Evolutionary conservation across 2,888 invertebrate genomes (phyloP).

Genomic region (Synanthedon myopaeformis): DNA sequence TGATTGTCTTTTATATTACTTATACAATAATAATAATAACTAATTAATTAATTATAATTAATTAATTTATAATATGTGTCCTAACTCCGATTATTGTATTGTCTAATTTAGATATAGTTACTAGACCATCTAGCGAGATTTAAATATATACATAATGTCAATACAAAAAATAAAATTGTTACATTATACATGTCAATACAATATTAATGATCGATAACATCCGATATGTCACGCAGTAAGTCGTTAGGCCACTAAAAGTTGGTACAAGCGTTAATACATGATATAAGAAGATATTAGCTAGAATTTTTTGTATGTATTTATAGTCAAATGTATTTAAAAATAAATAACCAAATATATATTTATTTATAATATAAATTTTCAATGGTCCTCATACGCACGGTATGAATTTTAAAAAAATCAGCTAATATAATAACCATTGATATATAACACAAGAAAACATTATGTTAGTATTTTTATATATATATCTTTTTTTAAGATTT

Average conservation of each 20-base stretch:
- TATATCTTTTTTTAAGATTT: too few relatives aligned
- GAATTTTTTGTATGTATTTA: too few relatives aligned
- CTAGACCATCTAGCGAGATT: slow-evolving; percentile 37
- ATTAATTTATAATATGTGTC: not conserved
- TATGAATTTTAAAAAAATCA: too few relatives aligned
- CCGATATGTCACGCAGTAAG: slow-evolving; percentile 62
- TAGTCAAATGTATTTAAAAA: too few relatives aligned
- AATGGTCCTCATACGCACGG: too few relatives aligned
- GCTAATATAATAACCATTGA: too few relatives aligned
- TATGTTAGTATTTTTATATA: too few relatives aligned
- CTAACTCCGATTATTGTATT: slow-evolving; percentile 2
- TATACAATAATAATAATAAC: not conserved
- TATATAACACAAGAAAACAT: too few relatives aligned
- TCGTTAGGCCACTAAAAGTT: slow-evolving; percentile 44
- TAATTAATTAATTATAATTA: not conserved
- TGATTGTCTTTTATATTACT: not conserved
- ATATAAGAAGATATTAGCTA: not conserved
- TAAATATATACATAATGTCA: slow-evolving; percentile 35
- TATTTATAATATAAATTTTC: too few relatives aligned
- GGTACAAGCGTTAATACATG: slow-evolving; percentile 12
- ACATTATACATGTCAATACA: slow-evolving; percentile 46
- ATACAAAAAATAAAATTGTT: slow-evolving; percentile 38
- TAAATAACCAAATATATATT: too few relatives aligned
- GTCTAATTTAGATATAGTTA: not conserved
- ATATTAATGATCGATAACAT: slow-evolving; percentile 17